phyloP scores from a whole-genome alignment of 2,888 invertebrate species.

The Drosophila niveifrons region DNA sequence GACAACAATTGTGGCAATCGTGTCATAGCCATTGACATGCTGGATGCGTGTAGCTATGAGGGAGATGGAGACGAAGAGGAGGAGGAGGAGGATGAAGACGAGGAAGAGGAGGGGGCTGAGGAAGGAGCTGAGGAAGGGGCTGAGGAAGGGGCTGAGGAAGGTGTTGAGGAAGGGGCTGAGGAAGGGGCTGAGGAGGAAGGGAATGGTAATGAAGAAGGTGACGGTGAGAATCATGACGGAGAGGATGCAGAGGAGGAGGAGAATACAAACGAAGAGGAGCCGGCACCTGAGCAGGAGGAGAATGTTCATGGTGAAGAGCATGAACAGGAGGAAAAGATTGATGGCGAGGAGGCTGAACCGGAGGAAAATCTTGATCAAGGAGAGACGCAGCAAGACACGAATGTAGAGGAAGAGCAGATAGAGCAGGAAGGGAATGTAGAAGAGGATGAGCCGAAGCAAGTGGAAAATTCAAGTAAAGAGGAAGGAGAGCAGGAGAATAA shows the following conservation, averaged over 20 bases:
- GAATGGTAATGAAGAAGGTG: too few species aligned
- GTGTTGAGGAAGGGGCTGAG: too few species aligned
- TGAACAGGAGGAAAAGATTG: background rate
- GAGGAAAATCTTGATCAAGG: background rate
- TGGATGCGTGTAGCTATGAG: conserved; percentile 80
- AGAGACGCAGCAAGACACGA: too few species aligned
- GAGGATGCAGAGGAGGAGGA: conserved; percentile 24
- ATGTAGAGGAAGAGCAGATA: too few species aligned
- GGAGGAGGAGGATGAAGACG: conserved; percentile 18
- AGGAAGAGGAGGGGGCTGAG: background rate
- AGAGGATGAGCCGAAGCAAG: too few species aligned
- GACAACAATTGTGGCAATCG: conserved; percentile 83
- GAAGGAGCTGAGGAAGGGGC: background rate
- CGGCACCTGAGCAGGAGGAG: background rate
- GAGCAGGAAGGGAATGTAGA: too few species aligned
- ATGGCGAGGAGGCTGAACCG: background rate
- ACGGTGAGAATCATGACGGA: conserved; percentile 16
- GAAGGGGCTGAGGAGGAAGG: too few species aligned
- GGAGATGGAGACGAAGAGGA: conserved; percentile 31
- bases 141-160: background rate
- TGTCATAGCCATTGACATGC: conserved; percentile 73
- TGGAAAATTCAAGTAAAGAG: too few species aligned
- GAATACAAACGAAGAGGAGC: too few species aligned
- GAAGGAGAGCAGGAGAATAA: background rate
- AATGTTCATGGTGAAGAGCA: background rate